Percentiles rank a stretch among this genome's conserved stretches.
Evolutionary conservation across 2,888 invertebrate species (phyloP).

Genomic region (Dolichopus griseipennis): DNA sequence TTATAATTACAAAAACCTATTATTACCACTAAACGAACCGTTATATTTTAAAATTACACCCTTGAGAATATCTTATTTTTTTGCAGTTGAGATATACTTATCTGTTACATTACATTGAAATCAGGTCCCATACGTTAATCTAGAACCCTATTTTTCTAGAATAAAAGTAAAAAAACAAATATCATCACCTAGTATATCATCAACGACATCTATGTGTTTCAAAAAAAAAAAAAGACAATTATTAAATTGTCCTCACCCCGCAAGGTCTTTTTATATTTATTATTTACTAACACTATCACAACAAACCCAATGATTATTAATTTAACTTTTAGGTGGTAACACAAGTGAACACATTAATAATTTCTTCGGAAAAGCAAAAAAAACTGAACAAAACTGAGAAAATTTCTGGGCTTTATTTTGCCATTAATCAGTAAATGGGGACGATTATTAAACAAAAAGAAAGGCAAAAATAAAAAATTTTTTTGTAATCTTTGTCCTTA

Average conservation of each 20-base stretch:
- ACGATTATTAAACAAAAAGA: neutral
- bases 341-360: neutral
- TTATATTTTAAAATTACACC: neutral
- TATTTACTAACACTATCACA: too few relatives aligned
- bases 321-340: neutral
- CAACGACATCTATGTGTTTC: too few relatives aligned
- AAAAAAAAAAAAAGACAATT: too few relatives aligned
- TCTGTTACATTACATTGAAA: neutral
- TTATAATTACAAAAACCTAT: neutral
- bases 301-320: neutral
- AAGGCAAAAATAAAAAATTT: neutral
- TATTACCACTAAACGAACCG: neutral
- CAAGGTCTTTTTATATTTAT: too few relatives aligned
- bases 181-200: too few relatives aligned
- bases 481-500: slow-evolving; percentile 3
- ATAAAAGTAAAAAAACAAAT: neutral
- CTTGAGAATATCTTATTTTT: neutral
- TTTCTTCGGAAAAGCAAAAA: neutral
- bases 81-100: neutral
- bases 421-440: neutral
- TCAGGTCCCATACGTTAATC: neutral
- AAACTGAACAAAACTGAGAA: neutral
- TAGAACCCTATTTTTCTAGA: neutral
- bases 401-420: neutral
- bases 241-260: too few relatives aligned